phyloP scores from a whole-genome alignment of 2,888 invertebrate genomes.

The Melipona beecheii region DNA sequence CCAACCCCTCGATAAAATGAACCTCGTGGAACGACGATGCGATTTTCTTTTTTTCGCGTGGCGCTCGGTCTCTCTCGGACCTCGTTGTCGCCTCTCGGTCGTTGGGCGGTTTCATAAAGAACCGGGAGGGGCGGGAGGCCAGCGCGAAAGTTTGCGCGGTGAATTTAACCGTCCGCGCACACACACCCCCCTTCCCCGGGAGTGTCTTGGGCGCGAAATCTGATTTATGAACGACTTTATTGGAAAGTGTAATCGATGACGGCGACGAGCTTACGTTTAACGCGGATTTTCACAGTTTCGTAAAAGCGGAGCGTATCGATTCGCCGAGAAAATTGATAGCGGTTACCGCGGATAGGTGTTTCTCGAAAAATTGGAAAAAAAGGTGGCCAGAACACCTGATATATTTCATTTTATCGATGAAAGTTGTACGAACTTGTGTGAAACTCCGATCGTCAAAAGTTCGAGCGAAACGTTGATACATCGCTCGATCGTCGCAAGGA shows the following conservation, averaged over 20 bases:
- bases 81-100: conserved; percentile 22
- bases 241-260: conserved; percentile 42
- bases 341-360: not conserved
- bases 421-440: too few relatives aligned
- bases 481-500: too few relatives aligned
- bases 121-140: not conserved
- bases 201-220: conserved; percentile 12
- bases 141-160: conserved; percentile 15
- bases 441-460: too few relatives aligned
- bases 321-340: not conserved
- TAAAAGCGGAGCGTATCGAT: not conserved
- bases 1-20: conserved; percentile 37
- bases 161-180: conserved; percentile 39
- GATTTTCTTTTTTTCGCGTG: not conserved
- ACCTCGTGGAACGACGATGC: conserved; percentile 33
- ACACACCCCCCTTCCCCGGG: not conserved
- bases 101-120: conserved; percentile 28
- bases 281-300: not conserved
- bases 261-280: conserved; percentile 13
- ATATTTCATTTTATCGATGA: not conserved
- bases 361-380: not conserved
- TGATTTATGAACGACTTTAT: conserved; percentile 49
- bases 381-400: not conserved
- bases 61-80: not conserved
- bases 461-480: too few relatives aligned